Percentiles rank a stretch among this genome's conserved stretches.
Conservation (phyloP, 2,113 vertebrate genomes). For the Orycteropus afer region DNA sequence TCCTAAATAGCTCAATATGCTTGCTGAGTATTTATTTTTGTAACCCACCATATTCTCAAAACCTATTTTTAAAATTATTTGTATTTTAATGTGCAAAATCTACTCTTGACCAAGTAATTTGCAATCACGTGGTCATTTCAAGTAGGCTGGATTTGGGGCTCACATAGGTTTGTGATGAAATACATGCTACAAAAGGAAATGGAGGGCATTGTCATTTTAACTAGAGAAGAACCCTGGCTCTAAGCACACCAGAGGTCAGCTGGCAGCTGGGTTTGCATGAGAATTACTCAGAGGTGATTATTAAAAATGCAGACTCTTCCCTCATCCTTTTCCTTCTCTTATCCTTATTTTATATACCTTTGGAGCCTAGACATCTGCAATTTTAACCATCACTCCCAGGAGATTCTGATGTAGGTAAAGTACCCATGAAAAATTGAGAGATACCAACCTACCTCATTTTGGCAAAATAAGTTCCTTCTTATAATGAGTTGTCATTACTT, state of each 20-base stretch:
- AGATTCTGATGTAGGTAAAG: neutral
- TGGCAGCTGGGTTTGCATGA: neutral
- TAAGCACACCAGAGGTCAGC: neutral
- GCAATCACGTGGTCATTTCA: neutral
- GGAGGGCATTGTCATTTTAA: neutral
- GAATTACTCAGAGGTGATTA: neutral
- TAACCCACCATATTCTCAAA: neutral
- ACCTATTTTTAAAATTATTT: slow-evolving; percentile 2
- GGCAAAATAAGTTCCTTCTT: neutral
- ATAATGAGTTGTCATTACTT: neutral
- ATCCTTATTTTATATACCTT: neutral
- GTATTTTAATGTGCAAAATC: neutral
- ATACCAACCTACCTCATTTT: neutral
- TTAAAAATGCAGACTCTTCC: neutral
- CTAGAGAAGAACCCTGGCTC: neutral
- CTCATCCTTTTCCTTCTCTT: neutral
- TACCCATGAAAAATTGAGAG: neutral
- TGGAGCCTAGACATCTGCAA: neutral
- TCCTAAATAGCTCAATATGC: neutral
- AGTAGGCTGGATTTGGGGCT: neutral
- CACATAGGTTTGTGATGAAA: slow-evolving; percentile 27
- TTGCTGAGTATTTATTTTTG: slow-evolving; percentile 10
- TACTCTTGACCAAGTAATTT: neutral
- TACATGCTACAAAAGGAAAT: neutral
- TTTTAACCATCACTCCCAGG: neutral